Evolutionary conservation across 2,888 invertebrate species (phyloP), one percentile per base, ranked within the genome.

Genomic region (Zygothrica quintamaculata): DNA sequence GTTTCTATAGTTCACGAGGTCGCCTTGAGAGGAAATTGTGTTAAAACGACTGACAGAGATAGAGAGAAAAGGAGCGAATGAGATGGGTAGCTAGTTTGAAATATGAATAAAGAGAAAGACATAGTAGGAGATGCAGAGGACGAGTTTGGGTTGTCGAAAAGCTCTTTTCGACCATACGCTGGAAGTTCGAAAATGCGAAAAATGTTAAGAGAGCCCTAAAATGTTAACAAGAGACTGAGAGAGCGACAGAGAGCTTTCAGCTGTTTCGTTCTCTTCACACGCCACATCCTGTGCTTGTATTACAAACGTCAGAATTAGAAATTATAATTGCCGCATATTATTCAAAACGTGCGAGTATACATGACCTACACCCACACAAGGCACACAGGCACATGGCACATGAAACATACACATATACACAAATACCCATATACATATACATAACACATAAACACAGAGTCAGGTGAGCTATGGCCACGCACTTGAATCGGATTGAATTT

Each of bases 281-380:
- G n/a, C 11, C 22, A 39, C 13, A 31, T 42, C 31, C 46, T 15
- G 56, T 40, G 69, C 40, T 71, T 51, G 64, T 60, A 43, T 66
- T 55, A 60, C 68, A 61, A 77, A 86, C 82, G 82, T 82, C 82
- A 82, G 82, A 86, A 82, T 85, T 84, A 74, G 77, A 82, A 86
- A 82, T 82, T 79, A 84, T 84, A 84, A 84, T 86, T 80, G 86
- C 74, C 57, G 77, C 77, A 77, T 70, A 79, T 82, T 85, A 85
- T 85, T 85, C 86, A 74, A 75, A 75, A 59, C 77, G 67, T 64
- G 51, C 51, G 47, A 22, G 42, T 55, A 39, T 77, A 71, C 84
- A 82, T 82, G 85, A 81, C 80, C 80, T 78, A 81, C 69, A 80
- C 84, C 72, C 61, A 70, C 58, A 46, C 62, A 31, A n/a, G n/a